Evolutionary conservation across 35 echinoderm and acorn worm genomes (phyloP).

Genomic region (Strongylocentrotus purpuratus): DNA sequence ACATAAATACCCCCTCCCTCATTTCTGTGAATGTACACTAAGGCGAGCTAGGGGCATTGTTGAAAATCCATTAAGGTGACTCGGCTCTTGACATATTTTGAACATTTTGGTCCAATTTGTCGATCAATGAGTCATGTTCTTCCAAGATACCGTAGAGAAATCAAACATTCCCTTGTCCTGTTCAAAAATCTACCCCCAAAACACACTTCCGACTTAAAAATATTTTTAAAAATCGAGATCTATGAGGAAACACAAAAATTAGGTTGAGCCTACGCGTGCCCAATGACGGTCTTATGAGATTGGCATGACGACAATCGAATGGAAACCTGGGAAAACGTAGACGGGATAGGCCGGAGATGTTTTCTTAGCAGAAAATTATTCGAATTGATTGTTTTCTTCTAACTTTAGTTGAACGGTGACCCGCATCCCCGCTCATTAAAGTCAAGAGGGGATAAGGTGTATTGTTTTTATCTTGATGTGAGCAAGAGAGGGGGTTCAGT

Average conservation of each 20-base stretch:
- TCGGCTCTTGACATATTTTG: neutral
- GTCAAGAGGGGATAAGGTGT: neutral
- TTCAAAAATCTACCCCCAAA: neutral
- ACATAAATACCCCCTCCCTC: too few species aligned
- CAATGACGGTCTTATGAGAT: neutral
- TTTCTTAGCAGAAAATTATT: neutral
- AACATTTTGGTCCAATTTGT: neutral
- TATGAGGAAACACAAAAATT: neutral
- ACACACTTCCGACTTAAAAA: neutral
- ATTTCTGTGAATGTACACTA: too few species aligned
- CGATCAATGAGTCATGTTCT: neutral
- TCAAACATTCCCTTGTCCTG: neutral
- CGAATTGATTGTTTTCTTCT: neutral
- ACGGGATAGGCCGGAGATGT: neutral
- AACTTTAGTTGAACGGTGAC: neutral
- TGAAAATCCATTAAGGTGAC: neutral
- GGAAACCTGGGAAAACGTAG: neutral
- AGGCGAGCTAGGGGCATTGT: neutral
- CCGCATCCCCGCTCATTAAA: neutral
- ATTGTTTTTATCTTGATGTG: neutral
- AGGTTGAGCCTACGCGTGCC: neutral
- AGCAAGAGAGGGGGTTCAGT: neutral
- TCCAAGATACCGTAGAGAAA: neutral
- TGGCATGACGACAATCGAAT: neutral
- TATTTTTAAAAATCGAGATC: neutral